Evolutionary conservation across 2,113 vertebrate genomes (phyloP).

Genomic region (Muscicapa adusta): DNA sequence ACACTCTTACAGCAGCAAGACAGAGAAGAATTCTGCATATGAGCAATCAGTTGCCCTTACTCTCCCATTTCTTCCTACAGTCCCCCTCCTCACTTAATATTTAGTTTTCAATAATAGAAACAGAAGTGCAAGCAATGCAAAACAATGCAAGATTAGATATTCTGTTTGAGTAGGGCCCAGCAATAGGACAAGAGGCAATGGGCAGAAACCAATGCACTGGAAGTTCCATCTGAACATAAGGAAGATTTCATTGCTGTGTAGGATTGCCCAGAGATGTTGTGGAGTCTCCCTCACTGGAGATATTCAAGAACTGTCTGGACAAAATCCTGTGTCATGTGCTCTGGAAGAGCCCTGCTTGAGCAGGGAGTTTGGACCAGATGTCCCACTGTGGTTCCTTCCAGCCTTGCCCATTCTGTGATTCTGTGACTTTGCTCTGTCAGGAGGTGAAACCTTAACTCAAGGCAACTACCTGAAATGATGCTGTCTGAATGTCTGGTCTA

Average conservation of each 20-base stretch:
- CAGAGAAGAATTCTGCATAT: neutral
- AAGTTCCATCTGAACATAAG: neutral
- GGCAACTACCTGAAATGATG: fast-evolving
- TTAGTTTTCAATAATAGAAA: neutral
- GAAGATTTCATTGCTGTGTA: neutral
- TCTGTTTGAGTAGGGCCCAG: neutral
- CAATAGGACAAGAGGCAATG: neutral
- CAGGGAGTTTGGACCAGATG: neutral
- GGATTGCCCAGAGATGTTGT: neutral
- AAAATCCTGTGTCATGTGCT: neutral
- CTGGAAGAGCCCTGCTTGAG: neutral
- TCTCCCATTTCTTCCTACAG: neutral
- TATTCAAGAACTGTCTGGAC: neutral
- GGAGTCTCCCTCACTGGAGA: neutral
- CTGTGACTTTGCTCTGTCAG: neutral
- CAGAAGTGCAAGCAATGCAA: neutral
- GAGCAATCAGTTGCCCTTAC: neutral
- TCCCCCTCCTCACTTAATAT: neutral
- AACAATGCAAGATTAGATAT: neutral
- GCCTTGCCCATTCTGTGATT: neutral
- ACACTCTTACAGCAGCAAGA: neutral
- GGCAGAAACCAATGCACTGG: neutral
- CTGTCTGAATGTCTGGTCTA: neutral
- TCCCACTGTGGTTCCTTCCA: neutral
- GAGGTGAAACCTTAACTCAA: neutral